Evolutionary conservation across 2,797 vertebrate genomes (phyloP).

Genomic region (Crenuchus spilurus): DNA sequence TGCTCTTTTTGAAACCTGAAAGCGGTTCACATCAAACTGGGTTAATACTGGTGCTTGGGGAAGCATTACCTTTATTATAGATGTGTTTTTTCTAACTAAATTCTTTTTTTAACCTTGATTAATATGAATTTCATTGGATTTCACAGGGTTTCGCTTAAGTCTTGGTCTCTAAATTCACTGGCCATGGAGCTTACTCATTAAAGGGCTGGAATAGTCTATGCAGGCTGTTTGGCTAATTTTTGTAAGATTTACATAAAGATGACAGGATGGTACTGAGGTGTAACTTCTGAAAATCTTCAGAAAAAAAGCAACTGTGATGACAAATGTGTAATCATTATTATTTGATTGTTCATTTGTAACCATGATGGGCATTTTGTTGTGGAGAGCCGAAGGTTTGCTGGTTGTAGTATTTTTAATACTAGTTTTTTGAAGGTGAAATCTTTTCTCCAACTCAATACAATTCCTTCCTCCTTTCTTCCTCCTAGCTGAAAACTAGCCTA

Average conservation of each 20-base stretch:
- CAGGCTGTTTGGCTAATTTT: background rate
- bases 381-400: background rate
- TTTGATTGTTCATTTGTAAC: background rate
- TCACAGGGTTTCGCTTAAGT: no score
- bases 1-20: background rate
- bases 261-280: background rate
- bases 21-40: background rate
- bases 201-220: no score
- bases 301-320: background rate
- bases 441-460: background rate
- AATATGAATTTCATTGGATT: no score
- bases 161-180: no score
- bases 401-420: background rate
- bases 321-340: background rate
- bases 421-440: background rate
- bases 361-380: background rate
- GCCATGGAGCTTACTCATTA: no score
- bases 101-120: no score
- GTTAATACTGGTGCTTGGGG: no score
- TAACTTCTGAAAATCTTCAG: background rate
- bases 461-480: background rate
- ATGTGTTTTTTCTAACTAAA: no score
- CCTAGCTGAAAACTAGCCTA: background rate
- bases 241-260: background rate
- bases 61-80: no score